Evolutionary conservation across 2,888 invertebrate genomes (phyloP).

Genomic region (Gortyna flavago): DNA sequence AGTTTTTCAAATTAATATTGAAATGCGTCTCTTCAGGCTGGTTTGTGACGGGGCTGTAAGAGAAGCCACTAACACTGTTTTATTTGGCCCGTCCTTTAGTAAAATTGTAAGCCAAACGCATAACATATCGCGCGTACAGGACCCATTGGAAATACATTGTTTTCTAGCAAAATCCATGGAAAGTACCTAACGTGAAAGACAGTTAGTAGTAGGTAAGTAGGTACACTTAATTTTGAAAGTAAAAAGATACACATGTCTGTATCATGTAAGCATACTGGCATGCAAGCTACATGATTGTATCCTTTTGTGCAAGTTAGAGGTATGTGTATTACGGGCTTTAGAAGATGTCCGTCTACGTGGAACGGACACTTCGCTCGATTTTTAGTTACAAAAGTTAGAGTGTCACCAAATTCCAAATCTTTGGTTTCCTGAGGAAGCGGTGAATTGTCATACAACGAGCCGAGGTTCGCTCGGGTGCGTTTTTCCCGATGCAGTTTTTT

Average conservation of each 20-base stretch:
- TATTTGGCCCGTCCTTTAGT: background rate
- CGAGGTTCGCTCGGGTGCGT: too few species aligned
- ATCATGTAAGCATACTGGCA: too few species aligned
- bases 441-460: background rate
- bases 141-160: constrained; percentile 26
- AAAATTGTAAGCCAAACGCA: constrained; percentile 14
- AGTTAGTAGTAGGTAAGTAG: background rate
- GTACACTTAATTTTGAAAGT: background rate
- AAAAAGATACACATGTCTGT: background rate
- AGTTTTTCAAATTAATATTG: background rate
- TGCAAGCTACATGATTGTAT: too few species aligned
- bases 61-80: background rate
- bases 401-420: background rate
- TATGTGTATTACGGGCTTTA: background rate
- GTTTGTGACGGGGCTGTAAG: too few species aligned
- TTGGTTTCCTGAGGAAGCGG: background rate
- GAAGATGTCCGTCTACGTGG: background rate
- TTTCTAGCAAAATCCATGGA: constrained; percentile 8
- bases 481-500: too few species aligned
- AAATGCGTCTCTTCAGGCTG: background rate
- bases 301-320: too few species aligned
- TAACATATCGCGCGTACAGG: too few species aligned
- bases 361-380: background rate
- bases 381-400: background rate
- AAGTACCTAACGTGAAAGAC: background rate